Evolutionary conservation across 1,140 invertebrate species (phyloP), one percentile per base, ranked within the genome.

Genomic region (Whitmania pigra): DNA sequence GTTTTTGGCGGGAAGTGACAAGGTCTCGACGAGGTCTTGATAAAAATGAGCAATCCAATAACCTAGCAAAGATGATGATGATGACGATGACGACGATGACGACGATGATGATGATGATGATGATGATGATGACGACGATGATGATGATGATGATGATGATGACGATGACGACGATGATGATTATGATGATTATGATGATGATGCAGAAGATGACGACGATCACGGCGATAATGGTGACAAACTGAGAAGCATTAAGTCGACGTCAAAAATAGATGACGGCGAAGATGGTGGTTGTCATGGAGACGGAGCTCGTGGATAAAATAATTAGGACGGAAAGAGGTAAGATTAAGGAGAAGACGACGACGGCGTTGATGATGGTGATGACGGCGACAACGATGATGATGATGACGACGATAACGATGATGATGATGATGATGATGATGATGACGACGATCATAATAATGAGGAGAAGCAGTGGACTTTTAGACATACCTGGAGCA

Each of bases 321-420:
- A 49, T 49, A 49, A 63, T 63, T 22, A 63, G 29, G 4, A 22
- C 57, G 22, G 13, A 13, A 31, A 63, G 9, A 13, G 22, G 29
- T 25, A 63, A 13, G 29, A n/a, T 18, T 13, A 13, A 15, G 57
- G 22, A 13, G 57, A 63, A 1, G 57, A 63, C 57, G 13, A 63
- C 57, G 57, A 63, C 57, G 57, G 22, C 15, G 57, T 11, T 63
- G 57, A 63, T n/a, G 57, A 31, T 13, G 57, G 15, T 63, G 57
- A 63, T n/a, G 57, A 63, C 11, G 57, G 9, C 57, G 22, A 25
- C 9, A 15, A 63, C 11, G 57, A 63, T 11, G 43, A 63, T 13
- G 29, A 63, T 17, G 57, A 63, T 63, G 57, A 63, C 22, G 57
- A 63, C 15, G 57, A 63, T 31, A 18, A 13, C 15, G 57, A 63